These are phyloP conservation scores for Anthoptus insignis DNA, from an alignment of 2,888 invertebrate species.

Conservation along the genomic window DNA sequence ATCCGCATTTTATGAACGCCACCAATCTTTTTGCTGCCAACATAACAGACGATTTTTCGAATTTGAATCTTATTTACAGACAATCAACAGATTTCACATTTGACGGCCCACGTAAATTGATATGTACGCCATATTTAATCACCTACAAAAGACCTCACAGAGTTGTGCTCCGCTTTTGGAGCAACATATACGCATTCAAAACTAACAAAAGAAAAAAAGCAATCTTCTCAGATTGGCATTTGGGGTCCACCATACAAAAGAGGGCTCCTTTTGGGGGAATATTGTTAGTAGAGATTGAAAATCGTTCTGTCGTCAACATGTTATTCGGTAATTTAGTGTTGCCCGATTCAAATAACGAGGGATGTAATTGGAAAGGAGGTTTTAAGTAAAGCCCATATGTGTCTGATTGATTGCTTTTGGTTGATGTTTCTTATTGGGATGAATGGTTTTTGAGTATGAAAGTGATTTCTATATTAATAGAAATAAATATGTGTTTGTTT, in stretches of 20 bases:
- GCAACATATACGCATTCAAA: conserved; percentile 82
- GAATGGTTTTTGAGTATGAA: conserved; percentile 15
- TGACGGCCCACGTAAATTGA: conserved; percentile 50
- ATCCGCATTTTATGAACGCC: conserved; percentile 68
- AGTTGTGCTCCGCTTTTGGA: conserved; percentile 61
- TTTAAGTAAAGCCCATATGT: conserved; percentile 50
- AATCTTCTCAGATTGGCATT: conserved; percentile 86
- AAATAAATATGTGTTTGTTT: too few species aligned
- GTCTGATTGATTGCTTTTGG: conserved; percentile 56
- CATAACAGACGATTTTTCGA: conserved; percentile 21
- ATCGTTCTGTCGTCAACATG: conserved; percentile 85
- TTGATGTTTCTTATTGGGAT: conserved; percentile 37
- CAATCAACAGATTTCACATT: conserved; percentile 29
- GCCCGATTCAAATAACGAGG: conserved; percentile 77
- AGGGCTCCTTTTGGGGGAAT: conserved; percentile 68
- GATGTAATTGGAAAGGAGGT: conserved; percentile 74
- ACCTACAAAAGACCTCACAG: conserved; percentile 78
- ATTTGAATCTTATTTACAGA: conserved; percentile 22
- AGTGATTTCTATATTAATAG: too few species aligned
- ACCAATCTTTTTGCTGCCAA: conserved; percentile 51
- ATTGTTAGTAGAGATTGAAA: conserved; percentile 82
- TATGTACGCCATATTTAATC: conserved; percentile 79
- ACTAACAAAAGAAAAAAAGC: conserved; percentile 87
- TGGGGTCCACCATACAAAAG: conserved; percentile 75
- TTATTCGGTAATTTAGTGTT: conserved; percentile 86